Conservation (phyloP, 2,113 vertebrate species). For the Oriolus oriolus region DNA sequence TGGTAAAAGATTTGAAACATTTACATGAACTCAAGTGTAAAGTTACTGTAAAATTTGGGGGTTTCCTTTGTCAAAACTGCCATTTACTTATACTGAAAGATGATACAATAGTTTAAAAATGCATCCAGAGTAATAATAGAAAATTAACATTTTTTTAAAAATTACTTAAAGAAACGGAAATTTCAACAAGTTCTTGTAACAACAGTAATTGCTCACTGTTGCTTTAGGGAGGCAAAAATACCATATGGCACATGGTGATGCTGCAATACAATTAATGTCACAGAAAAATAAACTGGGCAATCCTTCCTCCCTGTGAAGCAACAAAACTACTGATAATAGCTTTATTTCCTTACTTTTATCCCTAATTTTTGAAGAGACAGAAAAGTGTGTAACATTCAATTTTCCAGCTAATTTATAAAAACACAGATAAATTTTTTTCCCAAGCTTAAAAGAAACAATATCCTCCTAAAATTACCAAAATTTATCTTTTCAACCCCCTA, state of each 20-base stretch:
- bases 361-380: not conserved
- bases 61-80: not conserved
- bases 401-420: not conserved
- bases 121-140: not conserved
- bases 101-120: not conserved
- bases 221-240: not conserved
- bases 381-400: not conserved
- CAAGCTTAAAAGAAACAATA: not conserved
- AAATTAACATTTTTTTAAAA: not conserved
- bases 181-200: not conserved
- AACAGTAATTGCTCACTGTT: not conserved
- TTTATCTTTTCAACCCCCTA: not conserved
- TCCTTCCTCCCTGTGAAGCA: not conserved
- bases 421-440: fast-evolving
- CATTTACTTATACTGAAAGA: not conserved
- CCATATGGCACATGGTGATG: not conserved
- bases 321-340: not conserved
- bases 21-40: not conserved
- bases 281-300: not conserved
- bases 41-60: fast-evolving
- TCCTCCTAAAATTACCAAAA: not conserved
- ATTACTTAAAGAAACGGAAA: not conserved
- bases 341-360: not conserved
- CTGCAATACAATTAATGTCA: not conserved
- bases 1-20: not conserved